phyloP scores from a whole-genome alignment of 1,140 invertebrate genomes.

The Centruroides sculpturatus region DNA sequence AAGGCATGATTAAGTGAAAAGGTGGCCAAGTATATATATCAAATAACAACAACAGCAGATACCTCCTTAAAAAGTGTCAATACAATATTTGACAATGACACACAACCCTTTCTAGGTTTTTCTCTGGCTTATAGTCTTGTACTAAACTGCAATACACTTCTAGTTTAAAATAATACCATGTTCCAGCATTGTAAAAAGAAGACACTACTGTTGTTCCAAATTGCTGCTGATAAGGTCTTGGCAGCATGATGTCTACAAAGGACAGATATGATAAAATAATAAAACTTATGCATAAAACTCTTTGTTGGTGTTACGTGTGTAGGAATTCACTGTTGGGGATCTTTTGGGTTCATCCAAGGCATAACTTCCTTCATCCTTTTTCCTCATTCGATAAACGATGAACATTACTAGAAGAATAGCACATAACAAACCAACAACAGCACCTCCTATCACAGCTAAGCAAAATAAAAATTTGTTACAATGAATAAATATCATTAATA shows the following conservation, averaged over 20 bases:
- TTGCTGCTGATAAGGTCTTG: not conserved
- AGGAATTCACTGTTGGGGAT: slow-evolving; percentile 75
- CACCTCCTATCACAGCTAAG: slow-evolving; percentile 92
- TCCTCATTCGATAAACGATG: slow-evolving; percentile 97
- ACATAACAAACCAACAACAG: slow-evolving; percentile 89
- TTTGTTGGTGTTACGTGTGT: slow-evolving; percentile 76
- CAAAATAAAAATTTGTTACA: slow-evolving; percentile 19
- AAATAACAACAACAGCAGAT: too few relatives aligned
- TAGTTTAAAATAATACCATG: too few relatives aligned
- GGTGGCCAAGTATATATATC: too few relatives aligned
- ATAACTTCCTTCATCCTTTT: slow-evolving; percentile 99
- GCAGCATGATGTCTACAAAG: not conserved
- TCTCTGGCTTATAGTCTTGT: too few relatives aligned
- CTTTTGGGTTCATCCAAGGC: slow-evolving; percentile 91
- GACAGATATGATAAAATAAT: not conserved
- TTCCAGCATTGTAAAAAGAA: too few relatives aligned
- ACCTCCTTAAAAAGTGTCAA: too few relatives aligned
- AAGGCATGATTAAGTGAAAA: too few relatives aligned
- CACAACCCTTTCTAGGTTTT: too few relatives aligned
- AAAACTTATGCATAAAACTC: slow-evolving; percentile 71
- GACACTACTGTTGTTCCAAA: too few relatives aligned
- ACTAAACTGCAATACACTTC: too few relatives aligned
- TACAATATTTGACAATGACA: too few relatives aligned
- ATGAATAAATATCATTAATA: not conserved
- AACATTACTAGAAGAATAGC: slow-evolving; percentile 99